Evolutionary conservation across 2,888 invertebrate genomes (phyloP).

Genomic region (Acanthosepion esculentum): DNA sequence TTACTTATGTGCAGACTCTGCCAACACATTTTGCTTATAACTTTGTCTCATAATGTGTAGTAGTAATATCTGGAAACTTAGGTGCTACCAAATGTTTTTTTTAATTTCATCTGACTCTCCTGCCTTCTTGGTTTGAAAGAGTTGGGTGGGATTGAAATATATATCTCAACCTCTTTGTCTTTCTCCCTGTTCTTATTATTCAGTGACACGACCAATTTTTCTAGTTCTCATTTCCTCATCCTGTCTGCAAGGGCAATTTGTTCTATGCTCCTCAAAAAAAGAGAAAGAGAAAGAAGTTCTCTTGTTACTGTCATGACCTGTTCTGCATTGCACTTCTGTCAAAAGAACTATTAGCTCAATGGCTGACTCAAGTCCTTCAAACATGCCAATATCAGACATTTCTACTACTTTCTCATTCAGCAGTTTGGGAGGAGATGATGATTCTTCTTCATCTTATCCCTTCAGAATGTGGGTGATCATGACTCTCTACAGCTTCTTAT

Average conservation of each 20-base stretch:
- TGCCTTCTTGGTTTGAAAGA: not conserved
- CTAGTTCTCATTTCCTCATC: slow-evolving; percentile 10
- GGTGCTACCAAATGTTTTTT: not conserved
- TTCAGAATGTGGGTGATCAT: too few species aligned
- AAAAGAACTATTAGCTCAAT: not conserved
- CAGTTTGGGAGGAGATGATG: not conserved
- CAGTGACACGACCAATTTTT: not conserved
- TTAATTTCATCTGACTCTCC: not conserved
- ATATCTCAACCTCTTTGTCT: not conserved
- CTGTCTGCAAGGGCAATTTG: slow-evolving; percentile 17
- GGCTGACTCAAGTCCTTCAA: slow-evolving; percentile 7
- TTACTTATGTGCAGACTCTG: not conserved
- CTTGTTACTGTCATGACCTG: slow-evolving; percentile 7
- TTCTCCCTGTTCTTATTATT: not conserved
- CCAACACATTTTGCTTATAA: not conserved
- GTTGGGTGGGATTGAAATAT: not conserved
- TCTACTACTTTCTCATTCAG: not conserved
- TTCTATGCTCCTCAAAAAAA: not conserved
- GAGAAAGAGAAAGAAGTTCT: not conserved
- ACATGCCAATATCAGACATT: not conserved
- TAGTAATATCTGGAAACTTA: not conserved
- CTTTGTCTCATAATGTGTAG: not conserved
- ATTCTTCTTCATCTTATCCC: too few species aligned
- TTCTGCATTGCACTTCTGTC: not conserved
- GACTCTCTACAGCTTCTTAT: too few species aligned